Evolutionary conservation across 2,888 invertebrate genomes (phyloP).

Genomic region (Xanthorhoe designata): DNA sequence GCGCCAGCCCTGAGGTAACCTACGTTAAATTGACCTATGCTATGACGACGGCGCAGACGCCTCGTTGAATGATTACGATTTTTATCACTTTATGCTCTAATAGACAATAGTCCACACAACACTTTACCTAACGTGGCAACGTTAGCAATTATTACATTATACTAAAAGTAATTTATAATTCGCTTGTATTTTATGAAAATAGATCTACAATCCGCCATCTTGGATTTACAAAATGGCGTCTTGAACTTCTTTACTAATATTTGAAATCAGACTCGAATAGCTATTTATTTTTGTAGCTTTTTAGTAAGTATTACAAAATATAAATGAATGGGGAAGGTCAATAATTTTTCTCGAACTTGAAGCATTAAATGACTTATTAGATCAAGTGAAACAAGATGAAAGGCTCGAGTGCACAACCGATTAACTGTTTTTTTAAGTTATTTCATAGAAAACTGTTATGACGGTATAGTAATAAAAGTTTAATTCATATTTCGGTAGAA

Average conservation of each 20-base stretch:
- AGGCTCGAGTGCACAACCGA: neutral
- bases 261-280: neutral
- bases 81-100: slow-evolving; percentile 23
- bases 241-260: neutral
- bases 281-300: slow-evolving; percentile 4
- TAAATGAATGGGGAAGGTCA: neutral
- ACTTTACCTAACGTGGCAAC: slow-evolving; percentile 1
- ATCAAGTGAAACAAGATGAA: neutral
- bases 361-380: neutral
- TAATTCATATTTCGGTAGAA: too few relatives aligned
- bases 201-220: slow-evolving; percentile 5
- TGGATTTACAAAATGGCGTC: slow-evolving; percentile 11
- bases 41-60: neutral
- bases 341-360: neutral
- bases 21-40: slow-evolving; percentile 16
- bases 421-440: neutral
- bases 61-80: slow-evolving; percentile 20
- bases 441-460: neutral
- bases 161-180: slow-evolving; percentile 1
- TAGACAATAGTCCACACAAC: slow-evolving; percentile 3
- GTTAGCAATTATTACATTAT: neutral
- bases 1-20: neutral
- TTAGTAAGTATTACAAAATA: neutral
- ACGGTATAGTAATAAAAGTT: neutral
- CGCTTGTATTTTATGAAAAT: neutral